A percentile compares a stretch with the other conserved stretches of the same genome.
Conservation (phyloP, 2,888 invertebrate genomes). For the Caenorhabditis plicata region DNA sequence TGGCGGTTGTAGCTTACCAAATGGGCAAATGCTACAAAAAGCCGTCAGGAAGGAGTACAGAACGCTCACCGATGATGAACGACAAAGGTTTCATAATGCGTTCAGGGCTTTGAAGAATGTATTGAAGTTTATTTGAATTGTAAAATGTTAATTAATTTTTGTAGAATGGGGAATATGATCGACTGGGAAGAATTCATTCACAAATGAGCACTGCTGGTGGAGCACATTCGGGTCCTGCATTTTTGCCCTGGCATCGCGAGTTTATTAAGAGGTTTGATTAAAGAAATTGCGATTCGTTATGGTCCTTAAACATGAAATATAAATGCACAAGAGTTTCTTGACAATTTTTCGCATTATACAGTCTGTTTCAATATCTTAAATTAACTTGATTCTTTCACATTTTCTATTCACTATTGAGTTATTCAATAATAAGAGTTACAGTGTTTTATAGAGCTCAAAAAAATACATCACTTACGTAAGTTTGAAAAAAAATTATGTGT, state of each 20-base stretch:
- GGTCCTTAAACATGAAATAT: too few species aligned
- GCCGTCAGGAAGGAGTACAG: constrained; percentile 55
- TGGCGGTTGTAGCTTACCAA: constrained; percentile 38
- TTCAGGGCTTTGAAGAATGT: constrained; percentile 36
- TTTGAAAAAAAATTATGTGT: too few species aligned
- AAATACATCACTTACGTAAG: too few species aligned
- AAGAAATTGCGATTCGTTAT: neutral
- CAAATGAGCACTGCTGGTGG: constrained; percentile 51
- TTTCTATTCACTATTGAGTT: too few species aligned
- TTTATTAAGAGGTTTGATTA: constrained; percentile 17
- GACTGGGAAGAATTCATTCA: constrained; percentile 51
- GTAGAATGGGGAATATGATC: constrained; percentile 42
- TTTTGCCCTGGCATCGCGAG: constrained; percentile 6
- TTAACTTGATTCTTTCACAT: too few species aligned
- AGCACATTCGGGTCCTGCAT: constrained; percentile 56
- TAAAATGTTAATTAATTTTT: neutral
- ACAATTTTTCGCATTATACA: too few species aligned
- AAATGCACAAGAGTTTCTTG: too few species aligned
- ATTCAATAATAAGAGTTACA: too few species aligned
- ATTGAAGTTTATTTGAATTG: neutral
- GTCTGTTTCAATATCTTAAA: too few species aligned
- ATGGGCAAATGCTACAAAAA: constrained; percentile 43
- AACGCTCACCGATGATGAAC: constrained; percentile 60
- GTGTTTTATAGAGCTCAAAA: too few species aligned
- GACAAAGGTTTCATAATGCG: constrained; percentile 40